Evolutionary conservation across 2,888 invertebrate genomes (phyloP).

Genomic region (Oxycera nigricornis): DNA sequence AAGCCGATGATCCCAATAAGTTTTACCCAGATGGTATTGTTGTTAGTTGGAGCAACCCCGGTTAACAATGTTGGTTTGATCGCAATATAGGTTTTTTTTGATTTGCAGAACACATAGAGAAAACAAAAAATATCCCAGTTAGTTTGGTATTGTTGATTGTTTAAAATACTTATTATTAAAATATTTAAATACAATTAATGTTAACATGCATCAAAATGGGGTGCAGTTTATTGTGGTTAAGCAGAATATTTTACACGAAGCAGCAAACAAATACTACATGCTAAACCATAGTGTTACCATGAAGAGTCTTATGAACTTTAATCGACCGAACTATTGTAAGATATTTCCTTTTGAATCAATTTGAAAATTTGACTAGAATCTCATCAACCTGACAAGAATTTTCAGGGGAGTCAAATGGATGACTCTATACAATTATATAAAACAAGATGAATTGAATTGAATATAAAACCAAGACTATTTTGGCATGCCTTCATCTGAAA

Average conservation of each 20-base stretch:
- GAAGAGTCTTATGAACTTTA: background rate
- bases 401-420: no score
- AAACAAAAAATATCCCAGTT: constrained; percentile 10
- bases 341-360: background rate
- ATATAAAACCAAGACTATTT: no score
- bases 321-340: background rate
- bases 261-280: constrained; percentile 24
- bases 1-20: background rate
- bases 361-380: no score
- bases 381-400: no score
- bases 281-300: constrained; percentile 11
- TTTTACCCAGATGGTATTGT: constrained; percentile 17
- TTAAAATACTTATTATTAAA: constrained; percentile 8
- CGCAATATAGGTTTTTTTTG: background rate
- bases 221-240: constrained; percentile 11
- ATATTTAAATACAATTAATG: constrained; percentile 2
- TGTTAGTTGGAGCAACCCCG: constrained; percentile 11
- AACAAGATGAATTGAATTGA: no score
- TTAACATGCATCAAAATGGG: background rate
- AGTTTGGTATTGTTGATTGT: background rate
- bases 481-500: no score
- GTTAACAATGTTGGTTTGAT: background rate
- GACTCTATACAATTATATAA: no score
- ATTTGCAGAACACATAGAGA: constrained; percentile 10
- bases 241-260: background rate